These are phyloP conservation scores for Callyntrura guangdongensis DNA, from an alignment of 2,888 invertebrate species.

Conservation along the genomic window DNA sequence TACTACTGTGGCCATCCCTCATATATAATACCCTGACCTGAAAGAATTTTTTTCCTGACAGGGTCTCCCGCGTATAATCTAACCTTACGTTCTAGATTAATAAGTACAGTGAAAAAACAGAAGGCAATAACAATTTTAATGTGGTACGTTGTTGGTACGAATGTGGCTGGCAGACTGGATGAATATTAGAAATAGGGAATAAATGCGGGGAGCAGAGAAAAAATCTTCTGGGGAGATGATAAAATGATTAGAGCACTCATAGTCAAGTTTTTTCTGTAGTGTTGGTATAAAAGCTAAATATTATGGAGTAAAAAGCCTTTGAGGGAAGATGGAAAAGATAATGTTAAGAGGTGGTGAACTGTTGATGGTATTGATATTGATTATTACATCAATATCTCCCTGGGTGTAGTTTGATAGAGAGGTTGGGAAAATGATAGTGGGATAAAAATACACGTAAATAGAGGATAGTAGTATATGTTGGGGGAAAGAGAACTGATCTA, in stretches of 20 bases:
- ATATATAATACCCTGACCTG: slow-evolving; percentile 47
- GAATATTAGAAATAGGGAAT: no score
- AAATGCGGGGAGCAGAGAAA: slow-evolving; percentile 5
- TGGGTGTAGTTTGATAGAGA: background rate
- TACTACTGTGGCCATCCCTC: slow-evolving; percentile 30
- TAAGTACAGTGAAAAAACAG: background rate
- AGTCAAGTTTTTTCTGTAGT: background rate
- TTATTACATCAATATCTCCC: slow-evolving; percentile 40
- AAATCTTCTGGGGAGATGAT: background rate
- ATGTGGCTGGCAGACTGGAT: background rate
- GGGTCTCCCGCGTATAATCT: background rate
- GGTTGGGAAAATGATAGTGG: slow-evolving; percentile 43
- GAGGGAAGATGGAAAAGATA: slow-evolving; percentile 31
- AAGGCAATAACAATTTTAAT: slow-evolving; percentile 15
- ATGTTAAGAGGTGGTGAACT: slow-evolving; percentile 29
- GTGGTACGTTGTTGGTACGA: background rate
- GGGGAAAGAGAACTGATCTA: slow-evolving; percentile 14
- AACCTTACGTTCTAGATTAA: background rate
- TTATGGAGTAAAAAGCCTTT: background rate
- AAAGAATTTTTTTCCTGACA: background rate
- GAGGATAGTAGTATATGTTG: background rate
- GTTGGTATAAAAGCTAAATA: background rate
- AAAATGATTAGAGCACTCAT: slow-evolving; percentile 24
- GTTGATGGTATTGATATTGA: slow-evolving; percentile 32
- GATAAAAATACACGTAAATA: background rate